A percentile compares a stretch with the other conserved stretches of the same genome.
Conservation (phyloP, 2,888 invertebrate genomes). For the Tinea semifulvella region DNA sequence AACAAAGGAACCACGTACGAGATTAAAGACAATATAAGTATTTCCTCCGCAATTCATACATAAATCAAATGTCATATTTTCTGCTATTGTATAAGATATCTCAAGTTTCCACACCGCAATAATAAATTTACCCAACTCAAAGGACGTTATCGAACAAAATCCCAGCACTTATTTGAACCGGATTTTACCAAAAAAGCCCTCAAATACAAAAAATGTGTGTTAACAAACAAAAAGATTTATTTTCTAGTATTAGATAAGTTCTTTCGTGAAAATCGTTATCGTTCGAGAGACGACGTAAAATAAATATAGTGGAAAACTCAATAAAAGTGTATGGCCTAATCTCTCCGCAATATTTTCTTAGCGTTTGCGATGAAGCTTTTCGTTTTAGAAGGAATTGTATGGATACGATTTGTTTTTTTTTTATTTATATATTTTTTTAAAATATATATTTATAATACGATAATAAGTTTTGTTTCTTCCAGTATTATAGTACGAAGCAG, state of each 20-base stretch:
- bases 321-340: slow-evolving; percentile 65
- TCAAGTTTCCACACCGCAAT: slow-evolving; percentile 19
- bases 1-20: neutral
- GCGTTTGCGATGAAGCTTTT: slow-evolving; percentile 52
- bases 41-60: no score
- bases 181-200: slow-evolving; percentile 14
- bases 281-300: slow-evolving; percentile 44
- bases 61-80: slow-evolving; percentile 1
- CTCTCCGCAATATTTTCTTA: slow-evolving; percentile 65
- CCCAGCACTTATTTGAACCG: slow-evolving; percentile 39
- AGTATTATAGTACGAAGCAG: no score
- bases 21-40: slow-evolving; percentile 10
- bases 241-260: slow-evolving; percentile 50
- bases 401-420: slow-evolving; percentile 25
- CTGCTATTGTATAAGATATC: slow-evolving; percentile 7
- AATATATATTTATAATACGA: neutral
- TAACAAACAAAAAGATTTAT: slow-evolving; percentile 65
- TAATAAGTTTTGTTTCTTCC: neutral
- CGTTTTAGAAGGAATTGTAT: slow-evolving; percentile 30
- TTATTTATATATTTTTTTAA: neutral
- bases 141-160: slow-evolving; percentile 37
- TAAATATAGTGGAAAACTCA: slow-evolving; percentile 60
- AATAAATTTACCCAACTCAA: slow-evolving; percentile 37
- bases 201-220: slow-evolving; percentile 41
- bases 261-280: slow-evolving; percentile 20